Base-by-base conservation (phyloP, 2,797 vertebrate species). In the Serranus cabrilla region DNA sequence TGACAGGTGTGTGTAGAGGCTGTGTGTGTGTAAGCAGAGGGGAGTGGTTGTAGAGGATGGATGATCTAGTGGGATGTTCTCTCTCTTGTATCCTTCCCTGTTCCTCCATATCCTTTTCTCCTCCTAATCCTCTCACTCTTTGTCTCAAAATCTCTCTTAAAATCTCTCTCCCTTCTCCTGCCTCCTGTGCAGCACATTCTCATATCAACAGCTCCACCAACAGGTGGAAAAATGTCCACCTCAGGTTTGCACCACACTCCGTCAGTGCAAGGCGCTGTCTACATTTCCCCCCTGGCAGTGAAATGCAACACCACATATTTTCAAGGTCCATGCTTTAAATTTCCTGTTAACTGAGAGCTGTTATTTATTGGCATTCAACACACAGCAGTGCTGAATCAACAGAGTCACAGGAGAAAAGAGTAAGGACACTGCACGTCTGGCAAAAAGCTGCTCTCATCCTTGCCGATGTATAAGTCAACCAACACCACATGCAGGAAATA, bases 191-290 rank as follows among this genome's bases (percentile, higher is more conserved):
- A 54, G 40, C 20, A 18, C 75, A 82, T 89, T 80, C 74, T 68
- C 66, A 76, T 58, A 62, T 67, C 92, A 94, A 94, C 89, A 95
- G 93, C 93, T 83, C 92, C 94, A 92, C 93, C 94, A 91, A 80
- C 86, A 91, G 94, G 92, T 90, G 37, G 58, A 37, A 61, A 82
- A 54, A 63, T 7, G 56, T 31, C 73, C 4, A 3, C 51, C 70
- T 69, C 64, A 40, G 50, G 14, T 54, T 57, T 10, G 46, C 20
- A 8, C 18, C 8, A 49, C 20, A 8, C 18, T 43, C 51, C 31
- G 58, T 68, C 46, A 45, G 42, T 71, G 37, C 47, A 54, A 83
- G 63, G 58, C 51, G 1, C 62, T 34, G 34, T 71, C 34, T n/a
- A n/a, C 46, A 74, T 51, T 61, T 37, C 21, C 54, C 39, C 11